phyloP scores from a whole-genome alignment of 2,888 invertebrate genomes.

The Acanthosepion lycidas region DNA sequence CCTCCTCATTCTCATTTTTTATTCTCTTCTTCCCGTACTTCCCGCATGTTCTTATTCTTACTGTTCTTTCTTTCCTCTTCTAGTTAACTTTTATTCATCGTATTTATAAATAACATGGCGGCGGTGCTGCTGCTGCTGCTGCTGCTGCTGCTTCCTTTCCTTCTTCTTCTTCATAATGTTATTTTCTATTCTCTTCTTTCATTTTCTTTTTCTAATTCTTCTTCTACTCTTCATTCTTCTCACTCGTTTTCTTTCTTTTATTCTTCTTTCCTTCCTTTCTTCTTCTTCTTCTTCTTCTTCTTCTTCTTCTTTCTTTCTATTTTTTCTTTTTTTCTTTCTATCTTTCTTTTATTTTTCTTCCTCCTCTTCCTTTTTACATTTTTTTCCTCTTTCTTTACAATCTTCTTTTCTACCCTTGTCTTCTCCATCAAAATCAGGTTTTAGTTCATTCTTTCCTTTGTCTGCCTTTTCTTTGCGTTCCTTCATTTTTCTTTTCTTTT shows the following conservation, averaged over 20 bases:
- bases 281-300: background rate
- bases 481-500: background rate
- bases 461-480: too few relatives aligned
- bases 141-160: background rate
- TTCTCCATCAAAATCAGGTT: background rate
- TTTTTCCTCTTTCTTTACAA: background rate
- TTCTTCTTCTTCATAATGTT: background rate
- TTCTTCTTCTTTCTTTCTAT: background rate
- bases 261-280: background rate
- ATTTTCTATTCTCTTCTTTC: too few relatives aligned
- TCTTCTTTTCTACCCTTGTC: background rate
- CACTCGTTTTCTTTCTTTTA: background rate
- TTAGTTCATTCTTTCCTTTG: too few relatives aligned
- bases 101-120: too few relatives aligned
- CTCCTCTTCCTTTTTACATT: background rate
- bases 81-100: background rate
- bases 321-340: background rate
- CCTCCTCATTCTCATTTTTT: too few relatives aligned
- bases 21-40: too few relatives aligned
- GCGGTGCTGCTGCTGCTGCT: too few relatives aligned
- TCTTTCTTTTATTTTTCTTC: background rate
- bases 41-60: too few relatives aligned
- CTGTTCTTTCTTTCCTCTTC: background rate
- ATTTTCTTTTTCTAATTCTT: too few relatives aligned
- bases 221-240: too few relatives aligned